These are phyloP conservation scores for Thomomys bottae DNA, from an alignment of 2,113 vertebrate genomes.

Conservation along the genomic window DNA sequence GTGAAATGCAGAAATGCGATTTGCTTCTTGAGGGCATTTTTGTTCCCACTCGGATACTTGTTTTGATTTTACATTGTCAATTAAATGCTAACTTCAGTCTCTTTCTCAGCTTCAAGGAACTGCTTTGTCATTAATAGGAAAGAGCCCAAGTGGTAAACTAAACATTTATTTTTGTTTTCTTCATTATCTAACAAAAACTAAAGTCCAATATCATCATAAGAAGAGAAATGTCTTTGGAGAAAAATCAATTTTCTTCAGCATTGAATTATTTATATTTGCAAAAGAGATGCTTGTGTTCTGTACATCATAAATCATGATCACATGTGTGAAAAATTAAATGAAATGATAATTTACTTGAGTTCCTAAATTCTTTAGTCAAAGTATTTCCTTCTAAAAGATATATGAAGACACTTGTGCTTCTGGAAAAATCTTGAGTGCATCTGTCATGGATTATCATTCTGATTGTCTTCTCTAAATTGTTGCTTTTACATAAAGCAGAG, in stretches of 20 bases:
- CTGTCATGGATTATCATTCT: neutral
- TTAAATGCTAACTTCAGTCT: slow-evolving; percentile 59
- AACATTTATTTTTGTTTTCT: slow-evolving; percentile 56
- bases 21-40: slow-evolving; percentile 35
- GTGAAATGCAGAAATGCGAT: neutral
- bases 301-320: neutral
- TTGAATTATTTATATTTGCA: slow-evolving; percentile 50
- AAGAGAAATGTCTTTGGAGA: slow-evolving; percentile 47
- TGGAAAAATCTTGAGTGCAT: slow-evolving; percentile 22
- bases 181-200: slow-evolving; percentile 60
- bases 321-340: neutral
- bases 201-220: slow-evolving; percentile 1
- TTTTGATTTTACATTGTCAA: slow-evolving; percentile 9
- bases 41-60: slow-evolving; percentile 1
- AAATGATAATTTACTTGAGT: slow-evolving; percentile 22
- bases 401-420: neutral
- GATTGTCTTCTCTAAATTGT: neutral
- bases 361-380: slow-evolving; percentile 38
- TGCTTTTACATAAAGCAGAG: neutral
- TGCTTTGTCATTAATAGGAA: slow-evolving; percentile 58
- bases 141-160: slow-evolving; percentile 22
- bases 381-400: slow-evolving; percentile 31
- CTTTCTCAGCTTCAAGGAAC: slow-evolving; percentile 62
- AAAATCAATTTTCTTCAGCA: slow-evolving; percentile 56
- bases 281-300: neutral